These are phyloP conservation scores for Prunella himalayana DNA, from an alignment of 2,113 vertebrate genomes.

Conservation along the genomic window DNA sequence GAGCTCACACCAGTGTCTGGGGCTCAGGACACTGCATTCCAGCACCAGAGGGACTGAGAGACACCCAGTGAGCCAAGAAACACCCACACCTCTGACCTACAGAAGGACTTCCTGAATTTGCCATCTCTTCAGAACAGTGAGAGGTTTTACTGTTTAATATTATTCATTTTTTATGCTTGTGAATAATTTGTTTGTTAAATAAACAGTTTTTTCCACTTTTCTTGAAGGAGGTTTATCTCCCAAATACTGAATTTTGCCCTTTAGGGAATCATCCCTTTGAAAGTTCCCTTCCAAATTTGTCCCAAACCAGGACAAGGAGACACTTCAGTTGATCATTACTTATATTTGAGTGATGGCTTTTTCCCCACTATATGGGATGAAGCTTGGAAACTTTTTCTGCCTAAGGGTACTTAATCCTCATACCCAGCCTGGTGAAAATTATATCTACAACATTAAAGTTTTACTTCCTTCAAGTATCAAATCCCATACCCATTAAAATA, in stretches of 20 bases:
- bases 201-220: not conserved
- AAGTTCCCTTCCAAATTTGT: not conserved
- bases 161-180: too few relatives aligned
- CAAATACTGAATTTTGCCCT: not conserved
- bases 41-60: not conserved
- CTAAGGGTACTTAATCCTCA: not conserved
- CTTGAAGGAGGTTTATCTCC: not conserved
- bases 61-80: not conserved
- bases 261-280: not conserved
- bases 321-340: not conserved
- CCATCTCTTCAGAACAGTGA: not conserved
- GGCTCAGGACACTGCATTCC: not conserved
- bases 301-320: not conserved
- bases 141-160: not conserved
- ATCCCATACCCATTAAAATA: not conserved
- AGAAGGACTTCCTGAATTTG: not conserved
- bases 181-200: not conserved
- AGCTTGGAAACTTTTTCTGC: not conserved
- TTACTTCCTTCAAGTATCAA: constrained; percentile 12
- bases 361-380: not conserved
- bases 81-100: not conserved
- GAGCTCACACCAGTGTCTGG: not conserved
- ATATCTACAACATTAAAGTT: not conserved
- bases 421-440: not conserved
- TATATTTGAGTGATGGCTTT: not conserved